phyloP scores from a whole-genome alignment of 2,797 vertebrate species.

The Sphenodon punctatus region DNA sequence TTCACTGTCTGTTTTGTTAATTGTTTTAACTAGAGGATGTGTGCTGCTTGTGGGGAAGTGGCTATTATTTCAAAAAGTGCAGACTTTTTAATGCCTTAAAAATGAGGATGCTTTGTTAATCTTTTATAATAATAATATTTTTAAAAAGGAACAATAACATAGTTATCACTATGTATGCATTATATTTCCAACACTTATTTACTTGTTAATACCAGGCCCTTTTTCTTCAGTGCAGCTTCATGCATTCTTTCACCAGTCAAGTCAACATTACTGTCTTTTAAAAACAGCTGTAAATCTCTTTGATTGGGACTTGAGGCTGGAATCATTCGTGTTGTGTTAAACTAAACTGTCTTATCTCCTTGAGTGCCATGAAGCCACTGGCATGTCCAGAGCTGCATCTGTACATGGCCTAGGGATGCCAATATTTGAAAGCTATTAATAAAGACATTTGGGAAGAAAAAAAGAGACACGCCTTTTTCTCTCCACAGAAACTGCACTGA shows the following conservation, averaged over 20 bases:
- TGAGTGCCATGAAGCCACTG: conserved; percentile 68
- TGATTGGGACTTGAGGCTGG: conserved; percentile 76
- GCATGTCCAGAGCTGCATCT: conserved; percentile 66
- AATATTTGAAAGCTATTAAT: conserved; percentile 58
- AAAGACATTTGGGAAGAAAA: conserved; percentile 62
- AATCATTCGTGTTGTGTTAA: conserved; percentile 76
- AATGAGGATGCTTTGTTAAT: neutral
- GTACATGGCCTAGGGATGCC: conserved; percentile 61
- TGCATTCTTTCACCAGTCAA: conserved; percentile 72
- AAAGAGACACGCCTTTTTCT: conserved; percentile 57
- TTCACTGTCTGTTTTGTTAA: conserved; percentile 72
- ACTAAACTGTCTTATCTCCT: conserved; percentile 76
- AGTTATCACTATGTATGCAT: neutral
- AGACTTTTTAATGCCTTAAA: conserved; percentile 13
- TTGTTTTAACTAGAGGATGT: conserved; percentile 68
- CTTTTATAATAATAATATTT: neutral
- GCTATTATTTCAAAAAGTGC: conserved; percentile 37
- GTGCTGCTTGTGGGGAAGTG: conserved; percentile 20
- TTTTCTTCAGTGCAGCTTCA: conserved; percentile 36
- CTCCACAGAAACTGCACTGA: too few species aligned
- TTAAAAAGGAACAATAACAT: conserved; percentile 8
- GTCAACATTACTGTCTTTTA: conserved; percentile 75
- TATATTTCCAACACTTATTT: conserved; percentile 53
- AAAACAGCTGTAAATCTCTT: conserved; percentile 79
- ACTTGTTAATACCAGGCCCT: conserved; percentile 34